Base-by-base conservation (phyloP, 2,113 vertebrate genomes). In the Papio anubis region DNA sequence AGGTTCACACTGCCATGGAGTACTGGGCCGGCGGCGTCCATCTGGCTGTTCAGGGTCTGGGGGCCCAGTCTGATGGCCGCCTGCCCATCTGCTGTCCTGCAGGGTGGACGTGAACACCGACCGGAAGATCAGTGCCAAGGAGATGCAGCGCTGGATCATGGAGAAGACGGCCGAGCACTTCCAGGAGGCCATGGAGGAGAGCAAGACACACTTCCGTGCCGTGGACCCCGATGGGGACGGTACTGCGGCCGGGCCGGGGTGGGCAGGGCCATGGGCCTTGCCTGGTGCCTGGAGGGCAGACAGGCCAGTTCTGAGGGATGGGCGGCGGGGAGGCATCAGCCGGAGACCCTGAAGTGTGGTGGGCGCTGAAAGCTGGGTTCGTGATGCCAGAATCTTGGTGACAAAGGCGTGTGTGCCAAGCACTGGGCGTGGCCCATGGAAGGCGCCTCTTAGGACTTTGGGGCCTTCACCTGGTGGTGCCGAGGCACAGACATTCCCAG, bases 81-180 rank as follows among this genome's bases (percentile, higher is more conserved):
- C 20, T n/a, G 8, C 7, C 97, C 32, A 1, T 21, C 27, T 14
- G 9, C 35, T 13, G 9, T 55, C 80, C 75, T 20, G 0, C 98
- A 99, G 99, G 98, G 99, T 99, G 18, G 99, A 99, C 70, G 97
- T 99, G 93, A 99, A 99, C 97, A 98, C 98, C 0, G 99, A 99
- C 96, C 97, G 97, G 50, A 99, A 98, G 75, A 99, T 99, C 84
- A 99, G 99, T 0, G 99, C 99, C 0, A 99, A 99, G 93, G 99
- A 99, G 95, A 99, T 99, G 99, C 99, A 99, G 98, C 99, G 98
- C 52, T 99, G 99, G 99, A 99, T 99, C 95, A 99, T 99, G 99
- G 99, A 99, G 98, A 99, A 99, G 98, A 99, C 99, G 0, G 99
- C 99, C 10, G 99, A 99, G 96, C 99, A 99, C 93, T 99, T 99